These are phyloP conservation scores for Parapristionchus giblindavisi DNA, from an alignment of 2,888 invertebrate genomes.

Conservation along the genomic window DNA sequence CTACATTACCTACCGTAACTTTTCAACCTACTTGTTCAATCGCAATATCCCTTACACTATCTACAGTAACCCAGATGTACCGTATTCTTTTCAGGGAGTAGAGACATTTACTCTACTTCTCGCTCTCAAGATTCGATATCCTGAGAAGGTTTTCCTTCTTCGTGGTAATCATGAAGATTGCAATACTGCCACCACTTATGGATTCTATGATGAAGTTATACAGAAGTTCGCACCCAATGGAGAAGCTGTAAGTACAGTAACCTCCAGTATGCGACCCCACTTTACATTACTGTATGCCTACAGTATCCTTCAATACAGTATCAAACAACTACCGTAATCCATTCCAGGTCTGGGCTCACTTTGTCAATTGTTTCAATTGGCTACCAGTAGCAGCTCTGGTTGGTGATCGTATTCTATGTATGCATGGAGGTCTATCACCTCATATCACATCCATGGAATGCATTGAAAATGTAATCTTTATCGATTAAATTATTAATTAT, in stretches of 20 bases:
- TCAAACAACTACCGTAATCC: neutral
- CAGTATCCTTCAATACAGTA: neutral
- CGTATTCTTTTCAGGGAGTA: slow-evolving; percentile 42
- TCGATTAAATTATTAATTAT: neutral
- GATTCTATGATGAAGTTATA: slow-evolving; percentile 62
- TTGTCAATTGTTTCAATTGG: slow-evolving; percentile 60
- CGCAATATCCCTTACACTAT: neutral
- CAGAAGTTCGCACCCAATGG: slow-evolving; percentile 48
- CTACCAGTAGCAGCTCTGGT: slow-evolving; percentile 59
- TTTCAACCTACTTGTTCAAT: too few relatives aligned
- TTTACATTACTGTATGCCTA: neutral
- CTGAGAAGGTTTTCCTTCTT: slow-evolving; percentile 45
- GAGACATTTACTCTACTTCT: slow-evolving; percentile 44
- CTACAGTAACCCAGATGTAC: neutral
- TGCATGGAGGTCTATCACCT: slow-evolving; percentile 65
- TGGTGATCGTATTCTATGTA: slow-evolving; percentile 54
- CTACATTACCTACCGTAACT: neutral
- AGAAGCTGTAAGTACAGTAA: slow-evolving; percentile 30
- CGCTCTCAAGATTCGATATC: slow-evolving; percentile 52
- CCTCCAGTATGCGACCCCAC: neutral
- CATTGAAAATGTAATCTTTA: slow-evolving; percentile 47
- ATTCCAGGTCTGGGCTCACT: slow-evolving; percentile 52
- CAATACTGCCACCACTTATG: slow-evolving; percentile 61
- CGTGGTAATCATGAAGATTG: slow-evolving; percentile 66
- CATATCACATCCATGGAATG: slow-evolving; percentile 48